Percentiles rank a stretch among this genome's conserved stretches.
Evolutionary conservation across 2,797 vertebrate species (phyloP).

Genomic region (Melanogrammus aeglefinus): DNA sequence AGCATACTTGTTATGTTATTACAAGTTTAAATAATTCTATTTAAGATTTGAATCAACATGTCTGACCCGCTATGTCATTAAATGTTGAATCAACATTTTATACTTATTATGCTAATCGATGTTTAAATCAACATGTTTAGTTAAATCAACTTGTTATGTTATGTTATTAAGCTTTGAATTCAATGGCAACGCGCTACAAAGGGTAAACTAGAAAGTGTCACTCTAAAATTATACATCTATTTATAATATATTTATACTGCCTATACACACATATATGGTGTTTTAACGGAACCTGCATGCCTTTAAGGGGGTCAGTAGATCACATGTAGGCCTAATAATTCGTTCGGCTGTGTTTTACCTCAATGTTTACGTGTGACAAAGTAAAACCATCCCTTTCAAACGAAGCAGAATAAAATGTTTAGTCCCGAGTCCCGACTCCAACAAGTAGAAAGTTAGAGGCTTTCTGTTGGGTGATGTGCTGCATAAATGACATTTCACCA

Average conservation of each 20-base stretch:
- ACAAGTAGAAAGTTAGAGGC: no score
- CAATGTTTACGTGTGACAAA: background rate
- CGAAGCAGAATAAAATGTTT: no score
- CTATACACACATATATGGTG: no score
- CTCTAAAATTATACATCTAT: background rate
- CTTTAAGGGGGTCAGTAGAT: no score
- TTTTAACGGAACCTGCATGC: no score
- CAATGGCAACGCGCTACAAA: background rate
- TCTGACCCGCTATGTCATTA: background rate
- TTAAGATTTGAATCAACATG: background rate
- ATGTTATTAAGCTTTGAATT: background rate
- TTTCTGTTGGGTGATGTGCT: no score
- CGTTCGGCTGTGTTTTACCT: background rate
- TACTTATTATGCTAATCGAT: background rate
- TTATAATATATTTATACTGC: no score
- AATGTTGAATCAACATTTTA: background rate
- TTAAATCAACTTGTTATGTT: background rate
- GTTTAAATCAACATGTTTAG: background rate
- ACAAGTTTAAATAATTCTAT: background rate
- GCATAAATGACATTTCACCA: no score
- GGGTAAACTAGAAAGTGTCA: background rate
- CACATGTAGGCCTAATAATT: background rate
- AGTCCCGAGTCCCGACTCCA: no score
- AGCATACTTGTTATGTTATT: no score
- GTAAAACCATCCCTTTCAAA: background rate